phyloP scores from a whole-genome alignment of 1,140 invertebrate species.

The Drosophila truncata region DNA sequence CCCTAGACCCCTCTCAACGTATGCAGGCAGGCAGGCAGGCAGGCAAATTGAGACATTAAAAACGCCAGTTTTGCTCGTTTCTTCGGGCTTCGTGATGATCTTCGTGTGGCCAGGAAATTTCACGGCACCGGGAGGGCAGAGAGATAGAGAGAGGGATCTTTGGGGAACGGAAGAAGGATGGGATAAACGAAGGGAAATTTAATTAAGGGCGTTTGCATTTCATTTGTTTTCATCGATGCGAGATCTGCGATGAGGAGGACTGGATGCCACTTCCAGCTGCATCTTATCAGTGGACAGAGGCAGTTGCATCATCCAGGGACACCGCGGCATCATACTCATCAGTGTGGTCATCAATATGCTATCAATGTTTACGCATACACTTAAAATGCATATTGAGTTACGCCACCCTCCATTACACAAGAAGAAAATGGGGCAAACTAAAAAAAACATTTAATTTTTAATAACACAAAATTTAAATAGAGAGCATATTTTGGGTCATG shows the following conservation, averaged over 20 bases:
- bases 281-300: conserved; percentile 72
- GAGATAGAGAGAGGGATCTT: neutral
- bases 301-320: conserved; percentile 63
- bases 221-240: conserved; percentile 72
- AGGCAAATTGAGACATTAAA: conserved; percentile 83
- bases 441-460: neutral
- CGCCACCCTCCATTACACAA: conserved; percentile 23
- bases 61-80: conserved; percentile 54
- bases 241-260: conserved; percentile 18
- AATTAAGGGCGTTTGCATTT: conserved; percentile 80
- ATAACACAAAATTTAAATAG: neutral
- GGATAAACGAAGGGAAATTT: conserved; percentile 52
- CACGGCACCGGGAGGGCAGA: conserved; percentile 20
- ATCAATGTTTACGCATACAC: conserved; percentile 81
- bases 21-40: conserved; percentile 33
- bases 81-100: conserved; percentile 43
- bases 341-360: conserved; percentile 71
- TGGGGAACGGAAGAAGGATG: conserved; percentile 40
- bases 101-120: conserved; percentile 62
- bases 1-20: conserved; percentile 12
- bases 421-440: neutral
- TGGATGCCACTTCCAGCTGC: conserved; percentile 44
- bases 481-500: neutral
- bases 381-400: conserved; percentile 78
- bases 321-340: conserved; percentile 17